Evolutionary conservation across 2,888 invertebrate genomes (phyloP).

Genomic region (Papilio demoleus): DNA sequence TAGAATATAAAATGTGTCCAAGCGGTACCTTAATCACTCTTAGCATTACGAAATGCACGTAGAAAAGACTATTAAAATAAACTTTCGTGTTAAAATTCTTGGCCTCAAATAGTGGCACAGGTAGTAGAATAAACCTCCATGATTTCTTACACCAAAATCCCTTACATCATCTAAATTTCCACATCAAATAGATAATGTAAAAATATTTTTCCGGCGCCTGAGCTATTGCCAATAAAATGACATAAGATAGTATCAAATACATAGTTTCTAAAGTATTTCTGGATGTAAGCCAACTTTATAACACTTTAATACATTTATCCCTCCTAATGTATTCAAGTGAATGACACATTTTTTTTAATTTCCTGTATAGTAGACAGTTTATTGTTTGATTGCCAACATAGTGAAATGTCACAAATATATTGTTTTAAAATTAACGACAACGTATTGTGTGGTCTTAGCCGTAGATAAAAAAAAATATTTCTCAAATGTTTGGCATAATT

Average conservation of each 20-base stretch:
- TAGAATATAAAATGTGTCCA: too few relatives aligned
- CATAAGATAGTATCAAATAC: background rate
- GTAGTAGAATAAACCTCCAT: too few relatives aligned
- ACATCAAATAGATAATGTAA: background rate
- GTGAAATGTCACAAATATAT: background rate
- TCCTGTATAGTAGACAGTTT: background rate
- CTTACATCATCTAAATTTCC: too few relatives aligned
- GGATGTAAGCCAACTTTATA: slow-evolving; percentile 20
- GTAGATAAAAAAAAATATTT: too few relatives aligned
- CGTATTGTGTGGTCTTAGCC: background rate
- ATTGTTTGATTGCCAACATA: background rate
- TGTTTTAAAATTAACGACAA: background rate
- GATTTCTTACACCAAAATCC: too few relatives aligned
- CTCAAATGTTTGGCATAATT: too few relatives aligned
- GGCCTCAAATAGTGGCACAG: too few relatives aligned
- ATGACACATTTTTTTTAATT: slow-evolving; percentile 28
- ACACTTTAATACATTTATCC: slow-evolving; percentile 21
- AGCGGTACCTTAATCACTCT: too few relatives aligned
- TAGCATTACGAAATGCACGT: too few relatives aligned
- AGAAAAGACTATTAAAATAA: too few relatives aligned
- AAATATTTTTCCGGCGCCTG: slow-evolving; percentile 3
- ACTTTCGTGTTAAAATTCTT: too few relatives aligned
- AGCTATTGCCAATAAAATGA: slow-evolving; percentile 19
- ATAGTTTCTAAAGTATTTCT: slow-evolving; percentile 7
- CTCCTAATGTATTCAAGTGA: background rate